These are phyloP conservation scores for Sesia bembeciformis DNA, from an alignment of 2,888 invertebrate species.

Conservation along the genomic window DNA sequence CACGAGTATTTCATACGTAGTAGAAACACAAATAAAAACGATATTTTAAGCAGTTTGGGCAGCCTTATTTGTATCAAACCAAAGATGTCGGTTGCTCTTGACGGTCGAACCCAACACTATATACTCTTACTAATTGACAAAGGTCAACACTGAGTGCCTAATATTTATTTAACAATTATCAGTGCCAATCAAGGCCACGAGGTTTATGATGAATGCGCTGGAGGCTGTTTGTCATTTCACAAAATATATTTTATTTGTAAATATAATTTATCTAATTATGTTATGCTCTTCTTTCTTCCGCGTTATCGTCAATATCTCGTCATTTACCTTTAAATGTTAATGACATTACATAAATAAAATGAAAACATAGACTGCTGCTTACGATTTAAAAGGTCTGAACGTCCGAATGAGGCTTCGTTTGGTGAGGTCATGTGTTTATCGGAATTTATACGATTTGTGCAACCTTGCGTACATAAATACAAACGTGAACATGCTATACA, in stretches of 20 bases:
- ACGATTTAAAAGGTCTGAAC: neutral
- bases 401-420: neutral
- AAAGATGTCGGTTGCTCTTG: slow-evolving; percentile 16
- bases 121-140: slow-evolving; percentile 41
- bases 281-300: slow-evolving; percentile 4
- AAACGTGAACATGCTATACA: neutral
- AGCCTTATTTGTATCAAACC: too few species aligned
- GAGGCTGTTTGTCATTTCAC: slow-evolving; percentile 9
- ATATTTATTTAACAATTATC: slow-evolving; percentile 55
- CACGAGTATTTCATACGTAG: too few species aligned
- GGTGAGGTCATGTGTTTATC: neutral
- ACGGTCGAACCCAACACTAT: slow-evolving; percentile 21
- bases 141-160: slow-evolving; percentile 45
- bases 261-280: neutral
- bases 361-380: neutral
- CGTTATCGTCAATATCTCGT: neutral
- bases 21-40: too few species aligned
- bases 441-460: neutral
- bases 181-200: slow-evolving; percentile 36
- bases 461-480: neutral
- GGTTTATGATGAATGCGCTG: slow-evolving; percentile 18
- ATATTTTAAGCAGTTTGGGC: too few species aligned
- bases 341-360: neutral
- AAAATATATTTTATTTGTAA: slow-evolving; percentile 7
- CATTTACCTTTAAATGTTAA: neutral